These are phyloP conservation scores for Pterocles gutturalis DNA, from an alignment of 2,113 vertebrate genomes.

Conservation along the genomic window DNA sequence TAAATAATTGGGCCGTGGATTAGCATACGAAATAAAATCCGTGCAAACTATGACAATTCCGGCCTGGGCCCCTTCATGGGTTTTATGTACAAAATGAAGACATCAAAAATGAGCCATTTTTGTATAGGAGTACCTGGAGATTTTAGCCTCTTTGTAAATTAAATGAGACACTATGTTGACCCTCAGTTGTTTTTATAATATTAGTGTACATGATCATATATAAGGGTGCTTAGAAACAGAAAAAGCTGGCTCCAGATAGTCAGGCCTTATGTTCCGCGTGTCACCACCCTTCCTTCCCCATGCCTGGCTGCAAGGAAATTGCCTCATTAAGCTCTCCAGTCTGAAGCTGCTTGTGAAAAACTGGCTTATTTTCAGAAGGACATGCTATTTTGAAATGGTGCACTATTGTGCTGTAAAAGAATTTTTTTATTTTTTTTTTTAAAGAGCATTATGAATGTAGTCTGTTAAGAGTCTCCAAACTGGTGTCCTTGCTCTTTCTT, in stretches of 20 bases:
- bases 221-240: not conserved
- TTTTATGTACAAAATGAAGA: not conserved
- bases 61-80: not conserved
- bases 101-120: not conserved
- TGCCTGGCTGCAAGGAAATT: constrained; percentile 44
- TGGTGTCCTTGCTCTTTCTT: not conserved
- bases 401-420: not conserved
- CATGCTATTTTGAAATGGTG: not conserved
- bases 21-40: not conserved
- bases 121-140: not conserved
- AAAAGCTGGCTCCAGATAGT: not conserved
- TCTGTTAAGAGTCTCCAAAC: not conserved
- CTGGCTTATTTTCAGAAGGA: constrained; percentile 19
- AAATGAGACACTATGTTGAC: not conserved
- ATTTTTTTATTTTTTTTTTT: not conserved
- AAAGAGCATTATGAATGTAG: fast-evolving
- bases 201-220: not conserved
- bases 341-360: not conserved
- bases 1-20: not conserved
- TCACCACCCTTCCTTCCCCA: constrained; percentile 55
- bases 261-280: not conserved
- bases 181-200: not conserved
- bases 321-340: constrained; percentile 41
- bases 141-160: not conserved
- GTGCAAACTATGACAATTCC: not conserved